Evolutionary conservation across 2,888 invertebrate species (phyloP), one percentile per base, ranked within the genome.

Genomic region (Hymenopus coronatus): DNA sequence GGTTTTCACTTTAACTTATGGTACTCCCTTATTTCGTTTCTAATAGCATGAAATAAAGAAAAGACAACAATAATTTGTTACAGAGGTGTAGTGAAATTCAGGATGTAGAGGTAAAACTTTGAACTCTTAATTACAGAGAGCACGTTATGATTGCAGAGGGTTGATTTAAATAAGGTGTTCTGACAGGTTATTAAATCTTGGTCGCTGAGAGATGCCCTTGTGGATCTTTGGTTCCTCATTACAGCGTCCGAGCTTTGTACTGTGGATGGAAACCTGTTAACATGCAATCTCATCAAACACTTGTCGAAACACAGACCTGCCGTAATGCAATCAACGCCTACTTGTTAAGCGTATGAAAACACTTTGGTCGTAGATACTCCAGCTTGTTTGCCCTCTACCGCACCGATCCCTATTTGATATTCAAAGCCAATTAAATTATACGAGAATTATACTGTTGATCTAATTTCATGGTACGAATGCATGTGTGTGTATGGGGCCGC

Each of bases 391-490:
- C 28, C 15, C 30, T 30, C 12, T 30, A 25, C 14, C 30, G 33
- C 30, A 84, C 20, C 84, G 84, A 84, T 28, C 84, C 84, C 84
- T 70, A 84, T 84, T 84, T 84, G 84, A 84, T 84, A 84, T 84
- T 84, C 84, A 84, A 84, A 84, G 84, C 84, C 84, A 84, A 84
- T 84, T 84, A 84, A 84, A 84, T 84, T 84, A 84, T 28, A 84
- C 84, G 84, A 84, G 84, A 33, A 84, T 84, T 84, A 84, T 84
- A 33, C 30, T 20, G 84, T 30, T 84, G 33, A 84, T 84, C 84
- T 84, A 84, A 84, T 83, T 28, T 28, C 83, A 83, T 28, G 83
- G 28, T 28, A 20, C 84, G 54, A 15, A 25, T 25, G 54, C 25
- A 25, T 70, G 54, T 70, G 8, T 70, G 25, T 70, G 54, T 70